These are phyloP conservation scores for Heliconius cydno DNA, from an alignment of 2,888 invertebrate genomes.

Conservation along the genomic window DNA sequence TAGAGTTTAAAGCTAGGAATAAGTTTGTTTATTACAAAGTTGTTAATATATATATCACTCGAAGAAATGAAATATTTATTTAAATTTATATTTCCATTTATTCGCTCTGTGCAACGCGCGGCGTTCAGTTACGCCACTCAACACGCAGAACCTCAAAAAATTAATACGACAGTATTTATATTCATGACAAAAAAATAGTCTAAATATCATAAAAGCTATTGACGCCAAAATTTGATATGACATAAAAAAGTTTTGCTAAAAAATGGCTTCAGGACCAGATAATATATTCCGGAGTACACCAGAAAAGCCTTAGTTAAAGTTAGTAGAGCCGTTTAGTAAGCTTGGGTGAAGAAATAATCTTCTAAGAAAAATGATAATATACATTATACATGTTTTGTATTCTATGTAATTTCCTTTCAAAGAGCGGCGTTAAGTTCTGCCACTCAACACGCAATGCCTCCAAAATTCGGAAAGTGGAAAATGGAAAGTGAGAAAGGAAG, in stretches of 20 bases:
- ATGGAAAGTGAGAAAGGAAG: too few species aligned
- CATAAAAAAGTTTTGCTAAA: neutral
- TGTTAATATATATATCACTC: neutral
- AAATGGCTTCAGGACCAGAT: neutral
- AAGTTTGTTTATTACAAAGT: neutral
- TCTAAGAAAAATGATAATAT: neutral
- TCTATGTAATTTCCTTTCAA: neutral
- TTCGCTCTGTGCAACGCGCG: too few species aligned
- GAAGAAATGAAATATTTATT: too few species aligned
- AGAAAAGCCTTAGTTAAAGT: neutral
- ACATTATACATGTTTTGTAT: neutral
- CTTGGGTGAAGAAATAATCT: neutral
- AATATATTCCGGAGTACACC: neutral
- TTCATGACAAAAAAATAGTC: neutral
- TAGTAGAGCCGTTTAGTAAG: too few species aligned
- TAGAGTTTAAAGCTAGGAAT: neutral
- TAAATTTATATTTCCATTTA: too few species aligned
- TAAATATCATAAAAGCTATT: neutral
- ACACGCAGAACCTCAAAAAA: too few species aligned
- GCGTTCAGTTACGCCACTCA: too few species aligned
- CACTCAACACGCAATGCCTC: too few species aligned
- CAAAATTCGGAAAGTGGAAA: too few species aligned
- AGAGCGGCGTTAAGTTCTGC: too few species aligned
- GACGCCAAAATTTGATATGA: neutral
- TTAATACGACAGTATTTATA: neutral